phyloP scores from a whole-genome alignment of 2,888 invertebrate species.

The Teinopalpus imperialis region DNA sequence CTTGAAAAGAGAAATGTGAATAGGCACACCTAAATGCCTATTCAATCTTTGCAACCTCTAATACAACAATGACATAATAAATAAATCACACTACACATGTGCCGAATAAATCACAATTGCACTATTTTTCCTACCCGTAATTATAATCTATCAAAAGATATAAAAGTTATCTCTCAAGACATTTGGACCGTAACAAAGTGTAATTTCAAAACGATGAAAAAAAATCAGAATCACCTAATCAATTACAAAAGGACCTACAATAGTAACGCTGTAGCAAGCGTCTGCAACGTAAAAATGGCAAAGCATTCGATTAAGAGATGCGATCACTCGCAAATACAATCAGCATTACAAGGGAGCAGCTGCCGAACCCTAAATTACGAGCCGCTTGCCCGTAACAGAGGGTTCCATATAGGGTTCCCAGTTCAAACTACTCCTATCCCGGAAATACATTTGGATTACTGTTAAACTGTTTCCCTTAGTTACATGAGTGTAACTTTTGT shows the following conservation, averaged over 20 bases:
- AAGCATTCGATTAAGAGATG: constrained; percentile 54
- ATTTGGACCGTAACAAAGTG: no score
- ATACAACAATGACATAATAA: no score
- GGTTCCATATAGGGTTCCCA: constrained; percentile 46
- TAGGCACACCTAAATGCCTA: no score
- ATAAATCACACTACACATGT: no score
- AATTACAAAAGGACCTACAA: neutral
- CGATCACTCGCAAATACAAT: constrained; percentile 68
- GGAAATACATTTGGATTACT: constrained; percentile 11
- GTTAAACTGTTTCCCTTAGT: constrained; percentile 12
- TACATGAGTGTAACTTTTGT: constrained; percentile 11
- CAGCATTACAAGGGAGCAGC: constrained; percentile 75
- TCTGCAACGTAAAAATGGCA: constrained; percentile 42
- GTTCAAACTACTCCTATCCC: constrained; percentile 2
- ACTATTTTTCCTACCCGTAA: no score
- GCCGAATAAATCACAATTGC: no score
- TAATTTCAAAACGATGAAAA: no score
- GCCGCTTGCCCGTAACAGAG: constrained; percentile 63
- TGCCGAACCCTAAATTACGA: constrained; percentile 74
- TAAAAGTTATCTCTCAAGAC: no score
- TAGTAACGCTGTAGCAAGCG: constrained; percentile 3
- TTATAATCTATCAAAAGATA: no score
- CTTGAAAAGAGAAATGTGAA: no score
- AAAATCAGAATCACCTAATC: no score
- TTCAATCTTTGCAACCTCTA: no score